A percentile compares a stretch with the other conserved stretches of the same genome.
Evolutionary conservation across 2,888 invertebrate species (phyloP).

Genomic region (Liodrosophila aerea): DNA sequence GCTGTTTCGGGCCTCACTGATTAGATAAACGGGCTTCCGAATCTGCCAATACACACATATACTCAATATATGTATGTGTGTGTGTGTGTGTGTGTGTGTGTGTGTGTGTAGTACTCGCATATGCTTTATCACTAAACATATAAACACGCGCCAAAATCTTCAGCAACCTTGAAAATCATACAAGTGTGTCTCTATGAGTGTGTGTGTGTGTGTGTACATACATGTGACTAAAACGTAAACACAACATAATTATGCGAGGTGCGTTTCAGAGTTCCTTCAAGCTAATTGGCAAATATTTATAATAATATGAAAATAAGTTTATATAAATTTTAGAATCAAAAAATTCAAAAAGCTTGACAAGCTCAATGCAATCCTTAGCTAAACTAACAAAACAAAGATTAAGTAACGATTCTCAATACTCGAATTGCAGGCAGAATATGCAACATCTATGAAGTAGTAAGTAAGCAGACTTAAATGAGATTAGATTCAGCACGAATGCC

Average conservation of each 20-base stretch:
- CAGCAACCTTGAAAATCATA: not conserved
- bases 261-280: constrained; percentile 21
- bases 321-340: no score
- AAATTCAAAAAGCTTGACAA: no score
- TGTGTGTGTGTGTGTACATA: constrained; percentile 13
- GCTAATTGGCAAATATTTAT: no score
- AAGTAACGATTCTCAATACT: no score
- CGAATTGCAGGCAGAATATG: no score
- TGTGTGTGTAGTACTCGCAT: not conserved
- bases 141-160: constrained; percentile 21
- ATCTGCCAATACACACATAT: constrained; percentile 8
- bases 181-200: not conserved
- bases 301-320: no score
- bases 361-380: no score
- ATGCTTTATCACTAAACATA: constrained; percentile 33
- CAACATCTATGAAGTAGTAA: no score
- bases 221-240: constrained; percentile 52
- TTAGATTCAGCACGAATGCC: no score
- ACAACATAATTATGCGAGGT: constrained; percentile 42
- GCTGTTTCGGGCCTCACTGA: constrained; percentile 34
- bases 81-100: constrained; percentile 2
- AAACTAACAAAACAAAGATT: no score
- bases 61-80: constrained; percentile 1
- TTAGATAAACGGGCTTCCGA: constrained; percentile 59
- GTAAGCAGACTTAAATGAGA: no score